Conservation (phyloP, 2,113 vertebrate species). For the Xerus inauris region DNA sequence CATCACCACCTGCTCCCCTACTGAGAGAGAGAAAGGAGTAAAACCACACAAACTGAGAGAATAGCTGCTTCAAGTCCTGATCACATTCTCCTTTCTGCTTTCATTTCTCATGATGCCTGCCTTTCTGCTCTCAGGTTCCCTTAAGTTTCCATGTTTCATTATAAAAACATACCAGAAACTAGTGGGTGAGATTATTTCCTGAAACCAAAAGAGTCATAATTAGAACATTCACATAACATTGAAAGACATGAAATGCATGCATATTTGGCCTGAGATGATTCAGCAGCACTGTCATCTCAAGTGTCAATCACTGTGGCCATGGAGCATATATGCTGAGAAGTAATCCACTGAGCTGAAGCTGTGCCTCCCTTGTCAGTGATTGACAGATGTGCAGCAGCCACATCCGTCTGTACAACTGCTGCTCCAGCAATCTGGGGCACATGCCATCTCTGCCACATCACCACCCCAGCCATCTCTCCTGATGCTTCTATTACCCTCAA, state of each 20-base stretch:
- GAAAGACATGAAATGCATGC: not conserved
- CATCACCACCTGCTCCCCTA: not conserved
- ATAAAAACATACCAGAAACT: not conserved
- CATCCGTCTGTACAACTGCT: not conserved
- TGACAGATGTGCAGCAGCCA: not conserved
- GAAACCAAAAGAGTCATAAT: not conserved
- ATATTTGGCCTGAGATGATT: constrained; percentile 6
- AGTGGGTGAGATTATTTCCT: not conserved
- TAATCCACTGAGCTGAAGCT: not conserved
- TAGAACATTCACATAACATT: not conserved
- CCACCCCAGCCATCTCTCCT: not conserved
- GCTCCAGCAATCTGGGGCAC: not conserved
- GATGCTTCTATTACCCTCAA: not conserved
- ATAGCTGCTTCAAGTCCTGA: not conserved
- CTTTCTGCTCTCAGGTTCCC: not conserved
- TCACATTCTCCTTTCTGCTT: not conserved
- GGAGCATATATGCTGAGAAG: not conserved
- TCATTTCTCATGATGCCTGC: not conserved
- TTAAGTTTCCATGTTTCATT: not conserved
- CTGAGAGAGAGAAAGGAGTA: not conserved
- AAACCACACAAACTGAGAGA: not conserved
- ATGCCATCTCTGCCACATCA: not conserved
- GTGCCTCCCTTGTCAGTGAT: not conserved
- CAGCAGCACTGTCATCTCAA: not conserved
- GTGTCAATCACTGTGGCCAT: not conserved